Base-by-base conservation (phyloP, 2,797 vertebrate species). In the Sphenodon punctatus region DNA sequence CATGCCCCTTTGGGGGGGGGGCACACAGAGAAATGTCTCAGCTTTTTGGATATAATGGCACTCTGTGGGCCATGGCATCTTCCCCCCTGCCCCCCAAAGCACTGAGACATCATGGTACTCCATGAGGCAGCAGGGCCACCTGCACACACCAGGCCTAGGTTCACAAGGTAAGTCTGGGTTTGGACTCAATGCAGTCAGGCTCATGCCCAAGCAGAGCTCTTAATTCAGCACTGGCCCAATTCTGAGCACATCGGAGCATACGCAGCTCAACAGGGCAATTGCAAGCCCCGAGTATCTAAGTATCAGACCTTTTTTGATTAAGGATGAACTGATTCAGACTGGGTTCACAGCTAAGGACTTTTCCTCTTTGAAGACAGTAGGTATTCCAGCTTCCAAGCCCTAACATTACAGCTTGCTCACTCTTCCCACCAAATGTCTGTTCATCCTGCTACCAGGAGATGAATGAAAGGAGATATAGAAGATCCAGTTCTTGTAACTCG, bases 401-500 rank as follows among this genome's bases (percentile, higher is more conserved):
- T 23, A 82, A 61, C 3, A 68, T 23, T 67, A 36, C 9, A 19
- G 56, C 23, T 63, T 71, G 45, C 48, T 82, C 67, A 63, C 38
- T 53, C 78, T 49, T 73, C 39, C 90, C 10, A 82, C n/a, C 73
- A 68, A 43, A 73, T 34, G 34, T 72, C 6, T 16, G 53, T 36
- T 1, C 25, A n/a, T 1, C 8, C 36, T 34, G 66, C 56, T 36
- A 7, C 39, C 48, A 71, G 58, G 32, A 58, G 32, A 43, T 49
- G 63, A 30, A 36, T 53, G 66, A 3, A 2, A 16, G 27, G 42
- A 84, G 87, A 61, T 42, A 67, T n/a, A 73, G 53, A 63, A 67
- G 49, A 85, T 41, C 73, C 75, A 83, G 75, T 48, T 58, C 61
- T 55, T 16, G 61, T 48, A 72, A 75, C 30, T 67, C 86, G 61